Conservation (phyloP, 2,888 invertebrate genomes). For the Emmelina monodactyla region DNA sequence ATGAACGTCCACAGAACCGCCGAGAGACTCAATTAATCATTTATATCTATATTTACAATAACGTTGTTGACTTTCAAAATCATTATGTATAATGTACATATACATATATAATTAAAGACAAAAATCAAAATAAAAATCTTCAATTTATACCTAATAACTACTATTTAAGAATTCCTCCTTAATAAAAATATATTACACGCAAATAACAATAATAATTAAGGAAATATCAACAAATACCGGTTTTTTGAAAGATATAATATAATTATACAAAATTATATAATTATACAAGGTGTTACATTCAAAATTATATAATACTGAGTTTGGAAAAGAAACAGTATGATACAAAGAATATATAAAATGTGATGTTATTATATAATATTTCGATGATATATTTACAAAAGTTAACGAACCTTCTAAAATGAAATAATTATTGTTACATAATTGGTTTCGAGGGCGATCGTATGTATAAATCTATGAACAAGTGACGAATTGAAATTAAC, state of each 20-base stretch:
- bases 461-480: too few relatives aligned
- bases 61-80: constrained; percentile 56
- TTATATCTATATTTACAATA: constrained; percentile 61
- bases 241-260: constrained; percentile 7
- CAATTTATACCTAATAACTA: constrained; percentile 63
- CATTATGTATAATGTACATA: constrained; percentile 58
- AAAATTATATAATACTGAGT: constrained; percentile 45
- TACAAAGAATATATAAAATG: constrained; percentile 35
- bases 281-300: constrained; percentile 9
- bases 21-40: constrained; percentile 43
- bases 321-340: constrained; percentile 31
- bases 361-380: constrained; percentile 24
- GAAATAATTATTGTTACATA: background rate
- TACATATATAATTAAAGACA: constrained; percentile 56
- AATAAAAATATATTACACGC: constrained; percentile 64
- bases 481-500: too few relatives aligned
- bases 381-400: constrained; percentile 55
- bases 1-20: constrained; percentile 33
- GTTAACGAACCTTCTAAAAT: constrained; percentile 31
- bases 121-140: constrained; percentile 65
- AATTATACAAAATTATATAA: background rate
- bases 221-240: constrained; percentile 46
- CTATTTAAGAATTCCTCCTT: constrained; percentile 62
- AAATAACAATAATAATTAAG: constrained; percentile 47
- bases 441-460: too few relatives aligned